Evolutionary conservation across 2,797 vertebrate genomes (phyloP), one percentile per base, ranked within the genome.

Genomic region (Muscicapa striata): DNA sequence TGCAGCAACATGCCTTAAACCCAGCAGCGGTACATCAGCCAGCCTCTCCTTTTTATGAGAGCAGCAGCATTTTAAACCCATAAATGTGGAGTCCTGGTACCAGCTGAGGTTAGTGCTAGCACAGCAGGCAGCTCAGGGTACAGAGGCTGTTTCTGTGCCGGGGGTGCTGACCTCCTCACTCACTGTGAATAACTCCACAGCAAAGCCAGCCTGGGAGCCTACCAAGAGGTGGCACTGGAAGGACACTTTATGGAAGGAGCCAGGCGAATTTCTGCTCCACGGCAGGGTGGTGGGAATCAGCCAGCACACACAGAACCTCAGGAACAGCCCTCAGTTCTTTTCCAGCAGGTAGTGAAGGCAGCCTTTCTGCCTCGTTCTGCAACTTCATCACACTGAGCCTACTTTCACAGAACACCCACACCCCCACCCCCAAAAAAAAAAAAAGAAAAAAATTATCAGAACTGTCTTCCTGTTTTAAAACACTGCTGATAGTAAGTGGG

Each of bases 211-310:
- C 0, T 69, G 40, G 52, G 70, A 79, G 45, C 81, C 48, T 45
- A 63, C 92, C 96, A 84, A 96, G 90, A 96, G 96, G 84, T 96
- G 93, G 96, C 96, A 96, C 80, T 89, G 92, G 67, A 95, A 96
- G 83, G 90, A 96, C 80, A 69, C 13, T 6, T 51, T 93, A 88
- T 23, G 63, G 62, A 88, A 61, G 27, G 40, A 75, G 38, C 13
- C 58, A 36, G 46, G 38, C 19, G 54, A 72, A 40, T 20, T 80
- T 88, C 73, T 90, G 69, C 88, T 89, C 66, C 74, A 51, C 17
- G 8, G 38, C 58, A 72, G 6, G n/a, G 23, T 40, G 46, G 5
- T 23, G 54, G 26, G 24, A 40, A 49, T 59, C 51, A 59, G 21
- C 8, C 6, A 21, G 36, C 32, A 19, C 21, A 10, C 3, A 11